These are phyloP conservation scores for Semicossyphus pulcher DNA, from an alignment of 2,113 vertebrate species.

Conservation along the genomic window DNA sequence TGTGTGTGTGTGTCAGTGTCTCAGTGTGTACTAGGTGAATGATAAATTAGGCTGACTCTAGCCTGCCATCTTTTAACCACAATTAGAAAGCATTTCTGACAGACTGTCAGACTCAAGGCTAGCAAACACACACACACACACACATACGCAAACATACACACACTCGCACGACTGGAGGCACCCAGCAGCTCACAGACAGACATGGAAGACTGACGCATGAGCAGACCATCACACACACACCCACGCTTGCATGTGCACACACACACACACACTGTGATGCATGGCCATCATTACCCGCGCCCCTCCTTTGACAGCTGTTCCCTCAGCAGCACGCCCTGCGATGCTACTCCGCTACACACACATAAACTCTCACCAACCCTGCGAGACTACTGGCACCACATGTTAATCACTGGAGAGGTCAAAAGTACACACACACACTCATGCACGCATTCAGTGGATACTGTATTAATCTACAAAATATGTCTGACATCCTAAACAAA, in stretches of 20 bases:
- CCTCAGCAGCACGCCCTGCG: constrained; percentile 56
- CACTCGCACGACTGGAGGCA: constrained; percentile 32
- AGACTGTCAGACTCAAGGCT: constrained; percentile 68
- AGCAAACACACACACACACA: constrained; percentile 36
- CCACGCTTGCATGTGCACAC: constrained; percentile 4
- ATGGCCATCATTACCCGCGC: constrained; percentile 63
- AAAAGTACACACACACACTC: constrained; percentile 43
- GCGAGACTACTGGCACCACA: constrained; percentile 40
- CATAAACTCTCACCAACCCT: constrained; percentile 26
- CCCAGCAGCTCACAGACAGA: constrained; percentile 48
- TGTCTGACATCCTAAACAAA: constrained; percentile 6
- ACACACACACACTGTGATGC: constrained; percentile 54
- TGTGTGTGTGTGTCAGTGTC: not conserved
- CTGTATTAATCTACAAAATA: not conserved
- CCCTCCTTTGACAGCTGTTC: constrained; percentile 74
- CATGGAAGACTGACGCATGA: constrained; percentile 56
- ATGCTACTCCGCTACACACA: constrained; percentile 17
- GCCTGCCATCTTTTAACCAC: constrained; percentile 80
- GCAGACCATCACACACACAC: constrained; percentile 32
- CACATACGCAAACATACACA: constrained; percentile 9
- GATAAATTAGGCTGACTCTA: constrained; percentile 70
- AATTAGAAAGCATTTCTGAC: constrained; percentile 78
- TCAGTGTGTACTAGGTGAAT: constrained; percentile 49
- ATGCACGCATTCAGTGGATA: constrained; percentile 16
- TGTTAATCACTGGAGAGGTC: constrained; percentile 62